Evolutionary conservation across 2,113 vertebrate species (phyloP).

Genomic region (Pao palembangensis): DNA sequence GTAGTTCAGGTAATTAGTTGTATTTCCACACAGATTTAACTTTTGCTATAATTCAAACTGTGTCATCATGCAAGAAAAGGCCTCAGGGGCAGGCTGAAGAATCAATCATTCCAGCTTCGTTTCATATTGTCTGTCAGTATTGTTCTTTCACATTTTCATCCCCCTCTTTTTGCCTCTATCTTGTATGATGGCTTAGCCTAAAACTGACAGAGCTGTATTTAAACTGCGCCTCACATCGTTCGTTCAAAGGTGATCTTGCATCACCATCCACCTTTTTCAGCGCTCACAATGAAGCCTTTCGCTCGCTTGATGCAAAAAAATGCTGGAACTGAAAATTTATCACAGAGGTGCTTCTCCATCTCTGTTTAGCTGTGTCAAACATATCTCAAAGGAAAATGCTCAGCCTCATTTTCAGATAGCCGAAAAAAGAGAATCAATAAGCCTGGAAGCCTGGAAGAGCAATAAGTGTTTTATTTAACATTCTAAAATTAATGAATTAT

Average conservation of each 20-base stretch:
- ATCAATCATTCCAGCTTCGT: background rate
- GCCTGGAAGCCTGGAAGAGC: no score
- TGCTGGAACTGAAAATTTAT: background rate
- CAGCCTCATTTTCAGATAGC: no score
- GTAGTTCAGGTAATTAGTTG: no score
- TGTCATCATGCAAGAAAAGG: background rate
- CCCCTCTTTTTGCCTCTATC: background rate
- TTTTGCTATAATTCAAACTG: constrained; percentile 2
- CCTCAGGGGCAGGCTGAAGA: background rate
- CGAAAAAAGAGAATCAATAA: no score
- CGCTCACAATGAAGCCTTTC: background rate
- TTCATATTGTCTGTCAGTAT: background rate
- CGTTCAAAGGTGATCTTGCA: background rate
- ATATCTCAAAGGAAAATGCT: no score
- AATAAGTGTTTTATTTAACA: no score
- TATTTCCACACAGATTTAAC: background rate
- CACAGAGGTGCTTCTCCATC: background rate
- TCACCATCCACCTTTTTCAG: background rate
- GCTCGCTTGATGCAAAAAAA: background rate
- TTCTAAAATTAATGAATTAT: no score
- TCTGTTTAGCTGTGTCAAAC: no score
- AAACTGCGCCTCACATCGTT: background rate
- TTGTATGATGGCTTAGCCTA: no score
- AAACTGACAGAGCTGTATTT: background rate
- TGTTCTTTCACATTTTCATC: background rate